Evolutionary conservation across 2,113 vertebrate genomes (phyloP).

Genomic region (Calidris pygmaea): DNA sequence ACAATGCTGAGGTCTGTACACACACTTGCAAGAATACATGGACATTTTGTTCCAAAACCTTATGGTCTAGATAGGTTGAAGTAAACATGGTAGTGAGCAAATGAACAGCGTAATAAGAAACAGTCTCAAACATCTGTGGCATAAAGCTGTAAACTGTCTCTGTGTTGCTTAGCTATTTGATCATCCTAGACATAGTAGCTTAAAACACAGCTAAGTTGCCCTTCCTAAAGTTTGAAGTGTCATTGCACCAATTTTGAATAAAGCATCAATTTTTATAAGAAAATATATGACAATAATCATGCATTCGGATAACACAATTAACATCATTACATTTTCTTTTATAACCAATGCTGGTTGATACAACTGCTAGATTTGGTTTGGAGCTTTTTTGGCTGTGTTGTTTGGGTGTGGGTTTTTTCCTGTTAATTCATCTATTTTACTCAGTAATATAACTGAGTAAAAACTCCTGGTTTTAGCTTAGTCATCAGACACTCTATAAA

Average conservation of each 20-base stretch:
- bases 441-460: background rate
- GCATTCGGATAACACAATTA: background rate
- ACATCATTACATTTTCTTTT: background rate
- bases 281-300: background rate
- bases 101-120: background rate
- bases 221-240: background rate
- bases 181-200: background rate
- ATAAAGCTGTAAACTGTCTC: background rate
- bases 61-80: background rate
- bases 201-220: background rate
- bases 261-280: background rate
- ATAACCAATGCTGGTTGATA: background rate
- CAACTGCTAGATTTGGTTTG: background rate
- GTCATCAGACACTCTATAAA: background rate
- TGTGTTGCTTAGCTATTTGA: background rate
- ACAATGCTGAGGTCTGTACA: background rate
- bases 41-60: background rate
- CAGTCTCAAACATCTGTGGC: background rate
- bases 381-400: accelerated
- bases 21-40: background rate
- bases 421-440: background rate
- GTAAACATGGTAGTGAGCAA: background rate
- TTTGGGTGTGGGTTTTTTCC: accelerated
- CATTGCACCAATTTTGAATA: background rate
- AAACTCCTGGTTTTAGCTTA: background rate